Base-by-base conservation (phyloP, 2,797 vertebrate genomes). In the Phataginus tetradactyla region DNA sequence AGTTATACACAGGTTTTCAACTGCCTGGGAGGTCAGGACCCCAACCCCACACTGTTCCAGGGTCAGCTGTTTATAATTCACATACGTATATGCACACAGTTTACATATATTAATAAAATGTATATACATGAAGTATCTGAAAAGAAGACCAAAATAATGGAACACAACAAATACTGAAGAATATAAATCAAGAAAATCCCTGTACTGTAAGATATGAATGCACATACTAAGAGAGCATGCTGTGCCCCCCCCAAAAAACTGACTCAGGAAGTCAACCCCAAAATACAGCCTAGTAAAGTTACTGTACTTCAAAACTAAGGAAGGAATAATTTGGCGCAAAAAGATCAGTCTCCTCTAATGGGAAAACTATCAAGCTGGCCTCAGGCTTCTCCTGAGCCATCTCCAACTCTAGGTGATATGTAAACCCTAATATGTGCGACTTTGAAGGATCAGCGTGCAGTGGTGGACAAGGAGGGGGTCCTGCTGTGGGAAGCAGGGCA, bases 141-240 rank as follows among this genome's bases (percentile, higher is more conserved):
- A 92, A 77, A 90, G 29, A 57, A 92, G 84, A 69, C 17, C 69
- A 87, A 79, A 80, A 90, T 64, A 86, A 91, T 29, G 14, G 53
- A 78, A 90, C 32, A 51, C 91, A 75, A 86, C 37, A 59, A 93
- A 83, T 49, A 74, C 8, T 57, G 12, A 80, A 88, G 32, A 25
- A 63, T 57, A 66, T 53, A 91, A 85, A 51, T 55, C 32, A 75
- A 86, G 53, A 92, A 94, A 80, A 78, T 75, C 71, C 57, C 88
- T 77, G 39, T 85, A 63, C 51, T 39, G 37, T 51, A 81, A 72
- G 57, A n/a, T 71, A 88, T 42, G 25, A 68, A 86, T 5, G 7
- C 29, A 53, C 37, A 25, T 20, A 39, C 77, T 80, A 49, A 81
- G 93, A 96, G 5, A 29, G 10, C 0, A 4, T n/a, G 2, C 51